Base-by-base conservation (phyloP, 2,797 vertebrate species). In the Eulemur coronatus region DNA sequence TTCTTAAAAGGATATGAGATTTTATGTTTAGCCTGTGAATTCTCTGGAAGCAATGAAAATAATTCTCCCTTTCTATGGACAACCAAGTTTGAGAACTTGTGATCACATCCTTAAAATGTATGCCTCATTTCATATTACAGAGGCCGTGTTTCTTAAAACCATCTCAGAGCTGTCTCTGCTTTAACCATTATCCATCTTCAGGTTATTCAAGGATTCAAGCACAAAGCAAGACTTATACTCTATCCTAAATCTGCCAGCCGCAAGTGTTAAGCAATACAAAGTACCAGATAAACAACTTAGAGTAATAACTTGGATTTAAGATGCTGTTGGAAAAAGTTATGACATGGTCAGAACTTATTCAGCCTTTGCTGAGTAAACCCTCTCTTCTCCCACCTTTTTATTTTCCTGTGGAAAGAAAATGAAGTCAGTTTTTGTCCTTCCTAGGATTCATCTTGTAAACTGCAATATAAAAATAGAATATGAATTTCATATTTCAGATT, bases 261-360 rank as follows among this genome's bases (percentile, higher is more conserved):
- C 81, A 95, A 96, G 93, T 89, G 85, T 98, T 93, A 98, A 98
- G 95, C 94, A 97, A 98, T 94, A 97, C 0, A 22, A 96, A 98
- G 84, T 98, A 98, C 97, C 97, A 97, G 97, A 98, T 98, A 98
- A 98, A 98, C 92, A 98, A 89, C 97, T 97, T 75, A 55, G 80
- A 92, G 84, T 95, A 98, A 97, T 82, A 95, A 97, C 96, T 73
- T 96, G 91, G 78, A 93, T 98, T 98, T 82, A 98, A 95, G 92
- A 90, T 85, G 76, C 92, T 94, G 79, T 97, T 86, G 82, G 88
- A 97, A 97, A 86, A 79, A 91, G 97, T 96, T 96, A 85, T 75
- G 52, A 38, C 81, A 87, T 67, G 96, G 96, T 96, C 95, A 90
- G 89, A 89, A 94, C 3, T 52, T 97, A 87, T 88, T 97, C 94